Conservation (phyloP, 2,797 vertebrate genomes). For the Trachops cirrhosus region DNA sequence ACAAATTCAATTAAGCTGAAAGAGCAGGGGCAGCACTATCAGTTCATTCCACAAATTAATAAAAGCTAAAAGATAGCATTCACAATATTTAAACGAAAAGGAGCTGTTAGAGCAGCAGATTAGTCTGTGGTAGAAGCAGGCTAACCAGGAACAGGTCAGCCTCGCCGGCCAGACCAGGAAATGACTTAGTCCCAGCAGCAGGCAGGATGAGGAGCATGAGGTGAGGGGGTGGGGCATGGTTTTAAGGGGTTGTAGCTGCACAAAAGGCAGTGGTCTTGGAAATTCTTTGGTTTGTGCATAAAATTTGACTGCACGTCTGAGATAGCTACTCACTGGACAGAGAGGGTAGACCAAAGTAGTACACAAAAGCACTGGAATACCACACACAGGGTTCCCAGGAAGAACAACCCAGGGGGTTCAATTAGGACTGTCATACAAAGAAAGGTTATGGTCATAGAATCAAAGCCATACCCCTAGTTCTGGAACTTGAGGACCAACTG, state of each 20-base stretch:
- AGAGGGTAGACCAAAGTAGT: neutral
- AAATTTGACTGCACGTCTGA: neutral
- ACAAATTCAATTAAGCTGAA: neutral
- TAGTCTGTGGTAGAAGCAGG: neutral
- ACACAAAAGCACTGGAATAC: neutral
- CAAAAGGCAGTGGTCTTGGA: neutral
- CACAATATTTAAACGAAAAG: neutral
- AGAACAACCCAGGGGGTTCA: neutral
- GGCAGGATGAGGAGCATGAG: neutral
- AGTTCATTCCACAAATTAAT: constrained; percentile 17
- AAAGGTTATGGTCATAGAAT: neutral
- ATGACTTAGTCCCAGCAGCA: neutral
- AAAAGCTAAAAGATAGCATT: neutral
- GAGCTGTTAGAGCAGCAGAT: neutral
- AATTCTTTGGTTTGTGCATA: neutral
- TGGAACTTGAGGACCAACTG: neutral
- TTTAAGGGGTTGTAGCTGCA: neutral
- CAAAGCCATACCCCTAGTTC: neutral
- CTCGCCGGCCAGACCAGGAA: neutral
- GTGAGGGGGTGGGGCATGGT: neutral
- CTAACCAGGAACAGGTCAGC: neutral
- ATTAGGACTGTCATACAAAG: neutral
- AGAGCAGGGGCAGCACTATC: neutral
- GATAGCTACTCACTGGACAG: neutral
- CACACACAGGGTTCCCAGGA: neutral